phyloP scores from a whole-genome alignment of 2,113 vertebrate species.

The Corvus hawaiiensis region DNA sequence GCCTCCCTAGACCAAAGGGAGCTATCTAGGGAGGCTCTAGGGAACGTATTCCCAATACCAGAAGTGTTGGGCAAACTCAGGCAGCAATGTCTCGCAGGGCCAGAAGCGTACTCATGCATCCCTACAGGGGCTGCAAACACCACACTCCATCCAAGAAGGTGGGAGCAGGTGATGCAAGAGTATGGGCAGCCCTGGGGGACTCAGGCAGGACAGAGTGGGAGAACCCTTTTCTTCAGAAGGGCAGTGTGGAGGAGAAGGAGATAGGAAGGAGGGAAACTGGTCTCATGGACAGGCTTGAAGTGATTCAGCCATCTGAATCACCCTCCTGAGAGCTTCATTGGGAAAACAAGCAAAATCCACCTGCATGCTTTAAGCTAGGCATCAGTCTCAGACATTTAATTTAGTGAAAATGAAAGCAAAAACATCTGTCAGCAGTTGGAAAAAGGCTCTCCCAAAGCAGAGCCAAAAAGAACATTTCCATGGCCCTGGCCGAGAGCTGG shows the following conservation, averaged over 20 bases:
- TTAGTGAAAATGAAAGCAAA: background rate
- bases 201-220: background rate
- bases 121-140: background rate
- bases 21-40: background rate
- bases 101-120: background rate
- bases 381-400: background rate
- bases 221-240: background rate
- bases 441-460: background rate
- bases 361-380: background rate
- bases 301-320: background rate
- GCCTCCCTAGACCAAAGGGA: background rate
- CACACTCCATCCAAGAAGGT: background rate
- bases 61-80: background rate
- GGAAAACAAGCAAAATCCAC: background rate
- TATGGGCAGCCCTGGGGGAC: background rate
- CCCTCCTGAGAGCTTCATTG: background rate
- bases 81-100: accelerated
- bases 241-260: accelerated
- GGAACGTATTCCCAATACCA: background rate
- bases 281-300: background rate
- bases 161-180: background rate
- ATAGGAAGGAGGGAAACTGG: background rate
- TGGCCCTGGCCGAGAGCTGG: accelerated
- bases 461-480: background rate
- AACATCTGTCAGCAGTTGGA: accelerated